Conservation (phyloP, 1,140 invertebrate genomes). For the Pseudomyrmex cubaensis region DNA sequence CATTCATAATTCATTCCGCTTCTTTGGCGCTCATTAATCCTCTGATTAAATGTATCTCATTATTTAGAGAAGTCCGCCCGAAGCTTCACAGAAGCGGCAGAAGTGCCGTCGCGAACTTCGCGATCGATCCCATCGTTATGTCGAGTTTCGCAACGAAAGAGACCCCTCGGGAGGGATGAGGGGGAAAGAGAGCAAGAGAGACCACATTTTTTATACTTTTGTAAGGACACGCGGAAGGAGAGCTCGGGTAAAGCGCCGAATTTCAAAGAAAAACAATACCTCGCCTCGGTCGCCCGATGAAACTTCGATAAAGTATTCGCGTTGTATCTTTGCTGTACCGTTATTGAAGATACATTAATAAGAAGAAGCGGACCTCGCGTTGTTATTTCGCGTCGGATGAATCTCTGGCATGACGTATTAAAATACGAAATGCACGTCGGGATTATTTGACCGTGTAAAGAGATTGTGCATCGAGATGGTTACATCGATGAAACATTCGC, state of each 20-base stretch:
- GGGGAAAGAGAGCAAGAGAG: neutral
- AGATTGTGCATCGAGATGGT: slow-evolving; percentile 61
- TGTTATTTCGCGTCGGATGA: neutral
- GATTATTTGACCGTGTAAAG: slow-evolving; percentile 48
- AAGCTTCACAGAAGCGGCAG: slow-evolving; percentile 69
- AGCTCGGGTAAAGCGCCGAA: slow-evolving; percentile 25
- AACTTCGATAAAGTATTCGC: too few species aligned
- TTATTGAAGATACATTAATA: too few species aligned
- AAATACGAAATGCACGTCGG: slow-evolving; percentile 51
- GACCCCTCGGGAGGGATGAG: neutral
- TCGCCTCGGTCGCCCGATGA: too few species aligned
- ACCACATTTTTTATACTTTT: slow-evolving; percentile 53
- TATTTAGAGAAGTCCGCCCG: slow-evolving; percentile 73
- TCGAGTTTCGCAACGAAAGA: slow-evolving; percentile 43
- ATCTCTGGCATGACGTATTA: slow-evolving; percentile 21
- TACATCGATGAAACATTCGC: slow-evolving; percentile 64
- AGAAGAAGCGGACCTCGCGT: neutral
- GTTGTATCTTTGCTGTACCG: neutral
- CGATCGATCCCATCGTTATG: slow-evolving; percentile 52
- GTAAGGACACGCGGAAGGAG: neutral
- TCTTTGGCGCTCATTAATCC: slow-evolving; percentile 81
- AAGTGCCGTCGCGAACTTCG: slow-evolving; percentile 67
- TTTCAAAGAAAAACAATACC: slow-evolving; percentile 7
- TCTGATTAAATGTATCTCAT: slow-evolving; percentile 81
- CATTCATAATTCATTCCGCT: slow-evolving; percentile 82